Evolutionary conservation across 2,113 vertebrate genomes (phyloP).

Genomic region (Ophthalmotilapia sp.): DNA sequence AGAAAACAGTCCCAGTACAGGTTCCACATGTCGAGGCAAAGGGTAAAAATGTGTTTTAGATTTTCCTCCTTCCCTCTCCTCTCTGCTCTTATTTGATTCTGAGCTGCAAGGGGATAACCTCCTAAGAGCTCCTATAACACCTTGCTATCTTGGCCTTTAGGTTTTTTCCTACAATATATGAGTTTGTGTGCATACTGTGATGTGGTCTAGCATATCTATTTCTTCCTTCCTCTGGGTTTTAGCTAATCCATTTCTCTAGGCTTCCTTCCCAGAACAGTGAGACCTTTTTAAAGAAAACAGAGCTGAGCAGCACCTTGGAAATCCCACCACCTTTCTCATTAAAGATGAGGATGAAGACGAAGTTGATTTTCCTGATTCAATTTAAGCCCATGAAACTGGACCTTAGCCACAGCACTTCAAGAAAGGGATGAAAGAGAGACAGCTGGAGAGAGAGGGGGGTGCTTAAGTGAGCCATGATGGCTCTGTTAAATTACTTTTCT

Average conservation of each 20-base stretch:
- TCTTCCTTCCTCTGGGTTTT: constrained; percentile 68
- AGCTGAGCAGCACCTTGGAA: constrained; percentile 57
- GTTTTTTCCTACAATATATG: constrained; percentile 18
- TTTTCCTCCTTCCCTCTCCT: constrained; percentile 40
- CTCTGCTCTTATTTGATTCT: constrained; percentile 36
- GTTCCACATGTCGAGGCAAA: constrained; percentile 59
- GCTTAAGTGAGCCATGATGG: background rate
- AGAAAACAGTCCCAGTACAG: constrained; percentile 56
- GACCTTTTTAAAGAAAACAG: constrained; percentile 71
- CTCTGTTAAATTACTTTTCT: background rate
- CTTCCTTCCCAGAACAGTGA: constrained; percentile 65
- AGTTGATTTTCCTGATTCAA: constrained; percentile 72
- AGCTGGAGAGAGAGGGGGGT: background rate
- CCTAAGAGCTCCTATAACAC: constrained; percentile 46
- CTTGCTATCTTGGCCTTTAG: constrained; percentile 12
- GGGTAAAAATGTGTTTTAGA: constrained; percentile 66
- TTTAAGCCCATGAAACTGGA: constrained; percentile 68
- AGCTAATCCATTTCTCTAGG: constrained; percentile 64
- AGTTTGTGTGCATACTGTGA: constrained; percentile 29
- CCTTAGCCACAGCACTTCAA: background rate
- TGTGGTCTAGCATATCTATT: constrained; percentile 49
- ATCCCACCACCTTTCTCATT: constrained; percentile 62
- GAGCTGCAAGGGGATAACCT: constrained; percentile 46
- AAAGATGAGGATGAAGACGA: constrained; percentile 54
- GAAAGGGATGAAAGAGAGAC: constrained; percentile 14